Evolutionary conservation across 2,113 vertebrate species (phyloP).

Genomic region (Corythornis cristatus): DNA sequence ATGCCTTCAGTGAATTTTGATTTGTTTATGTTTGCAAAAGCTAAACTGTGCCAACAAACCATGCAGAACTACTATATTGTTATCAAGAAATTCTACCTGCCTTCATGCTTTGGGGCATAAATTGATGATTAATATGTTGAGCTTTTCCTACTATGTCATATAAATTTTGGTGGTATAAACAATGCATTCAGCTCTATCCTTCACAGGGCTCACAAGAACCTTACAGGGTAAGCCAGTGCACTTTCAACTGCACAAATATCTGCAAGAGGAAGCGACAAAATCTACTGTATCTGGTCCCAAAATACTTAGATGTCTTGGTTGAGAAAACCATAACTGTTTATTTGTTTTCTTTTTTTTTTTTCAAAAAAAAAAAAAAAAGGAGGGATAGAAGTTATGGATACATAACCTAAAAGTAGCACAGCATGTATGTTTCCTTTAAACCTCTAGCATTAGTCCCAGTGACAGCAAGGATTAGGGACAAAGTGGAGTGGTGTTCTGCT

Average conservation of each 20-base stretch:
- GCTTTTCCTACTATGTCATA: neutral
- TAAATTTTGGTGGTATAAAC: neutral
- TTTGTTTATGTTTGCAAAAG: constrained; percentile 25
- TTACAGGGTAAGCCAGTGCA: neutral
- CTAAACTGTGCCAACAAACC: neutral
- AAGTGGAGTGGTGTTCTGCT: neutral
- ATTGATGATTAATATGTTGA: neutral
- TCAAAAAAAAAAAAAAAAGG: too few relatives aligned
- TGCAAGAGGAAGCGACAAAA: neutral
- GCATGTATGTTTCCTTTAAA: neutral
- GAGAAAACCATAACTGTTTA: neutral
- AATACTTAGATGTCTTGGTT: neutral
- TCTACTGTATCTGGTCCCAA: neutral
- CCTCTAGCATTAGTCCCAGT: neutral
- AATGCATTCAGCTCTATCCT: neutral
- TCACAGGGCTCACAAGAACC: neutral
- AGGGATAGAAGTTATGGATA: neutral
- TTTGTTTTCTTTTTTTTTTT: neutral
- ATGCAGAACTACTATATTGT: neutral
- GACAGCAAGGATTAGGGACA: neutral
- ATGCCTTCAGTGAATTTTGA: neutral
- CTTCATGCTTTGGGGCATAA: neutral
- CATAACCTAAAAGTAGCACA: neutral
- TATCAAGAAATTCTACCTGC: neutral
- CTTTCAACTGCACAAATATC: neutral